These are phyloP conservation scores for Rattus rattus DNA, from an alignment of 2,113 vertebrate genomes.

Conservation along the genomic window DNA sequence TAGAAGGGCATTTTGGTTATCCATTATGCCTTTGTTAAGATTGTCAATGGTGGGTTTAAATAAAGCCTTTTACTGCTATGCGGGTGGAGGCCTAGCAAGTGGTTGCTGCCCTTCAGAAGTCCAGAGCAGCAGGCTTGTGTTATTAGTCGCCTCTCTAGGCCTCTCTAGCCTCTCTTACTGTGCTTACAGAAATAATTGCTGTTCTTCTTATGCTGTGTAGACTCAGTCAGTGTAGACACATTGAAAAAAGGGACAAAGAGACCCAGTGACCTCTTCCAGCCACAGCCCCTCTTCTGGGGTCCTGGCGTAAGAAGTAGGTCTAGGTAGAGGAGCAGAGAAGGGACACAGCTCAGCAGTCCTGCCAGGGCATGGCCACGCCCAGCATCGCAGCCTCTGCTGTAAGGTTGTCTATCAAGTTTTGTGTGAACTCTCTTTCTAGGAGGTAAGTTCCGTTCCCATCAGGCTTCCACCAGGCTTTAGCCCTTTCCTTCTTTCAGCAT, in stretches of 20 bases:
- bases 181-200: slow-evolving; percentile 46
- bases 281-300: neutral
- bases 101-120: neutral
- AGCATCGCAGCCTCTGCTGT: neutral
- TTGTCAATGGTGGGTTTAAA: neutral
- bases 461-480: neutral
- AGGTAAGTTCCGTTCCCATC: neutral
- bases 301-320: neutral
- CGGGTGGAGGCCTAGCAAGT: neutral
- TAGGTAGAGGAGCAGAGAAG: neutral
- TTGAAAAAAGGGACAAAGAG: neutral
- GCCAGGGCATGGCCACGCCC: neutral
- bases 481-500: neutral
- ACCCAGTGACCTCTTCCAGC: neutral
- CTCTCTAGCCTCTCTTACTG: neutral
- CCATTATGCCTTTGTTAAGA: slow-evolving; percentile 34
- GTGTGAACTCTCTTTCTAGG: neutral
- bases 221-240: neutral
- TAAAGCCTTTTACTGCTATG: neutral
- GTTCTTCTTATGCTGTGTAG: slow-evolving; percentile 40
- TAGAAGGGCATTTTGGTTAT: slow-evolving; percentile 18
- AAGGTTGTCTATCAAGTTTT: neutral
- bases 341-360: neutral
- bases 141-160: neutral
- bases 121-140: neutral